Base-by-base conservation (phyloP, 2,888 invertebrate genomes). In the Pollenia angustigena region DNA sequence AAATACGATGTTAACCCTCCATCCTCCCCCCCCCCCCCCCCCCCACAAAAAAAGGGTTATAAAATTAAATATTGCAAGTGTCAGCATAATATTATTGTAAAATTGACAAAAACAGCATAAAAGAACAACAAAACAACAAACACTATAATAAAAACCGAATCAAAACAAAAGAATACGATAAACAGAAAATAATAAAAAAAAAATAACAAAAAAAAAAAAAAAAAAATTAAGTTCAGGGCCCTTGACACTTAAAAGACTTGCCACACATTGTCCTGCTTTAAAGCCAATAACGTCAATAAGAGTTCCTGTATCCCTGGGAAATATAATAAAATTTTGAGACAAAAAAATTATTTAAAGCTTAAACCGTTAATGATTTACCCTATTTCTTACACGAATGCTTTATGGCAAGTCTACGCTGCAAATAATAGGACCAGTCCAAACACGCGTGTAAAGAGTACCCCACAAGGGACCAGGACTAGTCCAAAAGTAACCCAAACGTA, bases 91-190 rank as follows among this genome's bases (percentile, higher is more conserved):
- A 78, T 62, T 76, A 72, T 87, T 83, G 71, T 74, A 74, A 69
- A 81, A 83, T 78, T 64, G 72, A 54, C 78, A 80, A 80, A 52
- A 71, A 81, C 54, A 81, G 80, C 58, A 88, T 74, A 50, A 62
- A 88, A 87, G 88, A 88, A 89, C 89, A 87, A 50, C 85, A 89
- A 88, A 88, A 89, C 89, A 23, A 90, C 90, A 89, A 90, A 88
- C 89, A 87, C 80, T 78, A 50, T 11, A 18, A 54, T 16, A 40
- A 18, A 50, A 46, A 50, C 4, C 6, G 11, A n/a, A n/a, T 3
- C 9, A 11, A 8, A 6, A 14, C 18, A 18, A 71, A 42, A 14
- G n/a, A 16, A 69, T 64, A n/a, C 71, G 18, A 69, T 75, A 81
- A 71, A 79, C 88, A 88, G 88, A 88, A 89, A 66, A 58, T 60